Base-by-base conservation (phyloP, 2,113 vertebrate genomes). In the Cynopterus brachyotis region DNA sequence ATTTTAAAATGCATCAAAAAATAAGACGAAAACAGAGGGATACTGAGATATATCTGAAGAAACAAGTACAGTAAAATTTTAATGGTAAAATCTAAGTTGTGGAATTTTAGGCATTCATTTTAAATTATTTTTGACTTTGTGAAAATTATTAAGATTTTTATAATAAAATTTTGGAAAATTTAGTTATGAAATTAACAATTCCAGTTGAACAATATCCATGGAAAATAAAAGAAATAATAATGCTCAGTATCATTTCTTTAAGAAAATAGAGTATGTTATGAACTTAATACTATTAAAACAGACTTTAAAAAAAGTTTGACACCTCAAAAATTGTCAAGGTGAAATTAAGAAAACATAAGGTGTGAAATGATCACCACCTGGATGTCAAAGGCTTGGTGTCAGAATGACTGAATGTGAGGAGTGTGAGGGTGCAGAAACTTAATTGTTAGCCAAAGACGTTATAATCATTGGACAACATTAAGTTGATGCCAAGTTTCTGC, bases 121-220 rank as follows among this genome's bases (percentile, higher is more conserved):
- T 76, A 64, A 89, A 89, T 69, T 72, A 87, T 85, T 85, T 91
- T 80, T 24, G 75, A 26, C 3, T 50, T 80, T 89, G 15, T 92
- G n/a, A 86, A 70, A 91, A 85, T 75, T 80, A 69, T 35, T 24
- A 92, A 86, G 16, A 30, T 57, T 13, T 57, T 72, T 81, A 57
- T 93, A 59, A 64, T 92, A 91, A 85, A 50, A 42, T 30, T 75
- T 95, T 45, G 64, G 19, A n/a, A 75, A 95, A n/a, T 24, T 75
- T 2, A 82, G 24, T 62, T 69, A 76, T 40, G 67, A 87, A 82
- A 86, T 42, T 15, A 88, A 72, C 6, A 47, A 60, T 92, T 84
- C 64, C 32, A 76, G 8, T 50, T 78, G 35, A 85, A 67, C 4
- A 60, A 37, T 94, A 62, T 62, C 69, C 32, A 89, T 64, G 35